A percentile compares a stretch with the other conserved stretches of the same genome.
Evolutionary conservation across 1,140 invertebrate genomes (phyloP).

Genomic region (Zaprionus ornatus): DNA sequence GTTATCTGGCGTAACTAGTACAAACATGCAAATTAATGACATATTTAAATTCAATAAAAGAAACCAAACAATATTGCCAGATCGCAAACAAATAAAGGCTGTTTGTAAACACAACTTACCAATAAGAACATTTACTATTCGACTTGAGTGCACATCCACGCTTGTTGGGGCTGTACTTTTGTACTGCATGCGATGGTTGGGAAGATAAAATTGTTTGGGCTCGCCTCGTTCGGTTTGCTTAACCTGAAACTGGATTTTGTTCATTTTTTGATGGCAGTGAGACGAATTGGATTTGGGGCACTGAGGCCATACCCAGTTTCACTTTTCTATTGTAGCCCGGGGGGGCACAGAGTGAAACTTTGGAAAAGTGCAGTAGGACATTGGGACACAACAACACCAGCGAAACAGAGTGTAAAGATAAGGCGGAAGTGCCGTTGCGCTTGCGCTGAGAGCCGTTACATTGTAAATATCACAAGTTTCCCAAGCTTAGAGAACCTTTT

Average conservation of each 20-base stretch:
- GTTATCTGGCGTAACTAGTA: neutral
- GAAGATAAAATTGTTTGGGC: constrained; percentile 66
- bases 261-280: constrained; percentile 31
- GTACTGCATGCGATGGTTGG: constrained; percentile 46
- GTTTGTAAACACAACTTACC: neutral
- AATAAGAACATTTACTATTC: constrained; percentile 26
- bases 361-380: constrained; percentile 31
- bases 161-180: constrained; percentile 76
- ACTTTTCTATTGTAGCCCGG: constrained; percentile 35
- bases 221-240: constrained; percentile 60
- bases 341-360: constrained; percentile 19
- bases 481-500: constrained; percentile 20
- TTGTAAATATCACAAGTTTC: constrained; percentile 27
- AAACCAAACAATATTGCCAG: neutral
- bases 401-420: constrained; percentile 25
- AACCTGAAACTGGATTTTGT: constrained; percentile 66
- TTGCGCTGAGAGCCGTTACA: constrained; percentile 15
- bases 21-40: neutral
- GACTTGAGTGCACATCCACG: constrained; percentile 12
- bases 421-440: constrained; percentile 1
- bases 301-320: constrained; percentile 35
- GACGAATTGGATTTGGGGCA: constrained; percentile 45
- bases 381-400: neutral
- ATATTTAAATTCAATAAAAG: neutral
- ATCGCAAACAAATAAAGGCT: neutral